Base-by-base conservation (phyloP, 2,113 vertebrate species). In the Crotalus horridus region DNA sequence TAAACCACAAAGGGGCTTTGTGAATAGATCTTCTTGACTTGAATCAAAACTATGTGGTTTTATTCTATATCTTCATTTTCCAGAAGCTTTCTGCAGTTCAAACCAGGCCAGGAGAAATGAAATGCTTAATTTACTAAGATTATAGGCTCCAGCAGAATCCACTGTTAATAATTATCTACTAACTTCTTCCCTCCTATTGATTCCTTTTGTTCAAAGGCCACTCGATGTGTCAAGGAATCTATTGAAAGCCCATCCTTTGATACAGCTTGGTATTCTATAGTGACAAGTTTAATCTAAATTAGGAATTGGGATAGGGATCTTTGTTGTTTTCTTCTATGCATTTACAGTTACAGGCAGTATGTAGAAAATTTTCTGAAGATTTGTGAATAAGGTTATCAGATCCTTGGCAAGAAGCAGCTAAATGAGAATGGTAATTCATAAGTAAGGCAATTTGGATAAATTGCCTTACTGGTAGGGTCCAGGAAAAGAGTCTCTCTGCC, bases 151-250 rank as follows among this genome's bases (percentile, higher is more conserved):
- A 86, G 85, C 54, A 43, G 51, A 91, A 55, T 56, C 69, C 12
- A 43, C n/a, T 58, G 81, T 58, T 91, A 55, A 48, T 91, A 86
- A 91, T 91, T 86, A n/a, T 7, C 54, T n/a, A 59, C 15, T 59
- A 86, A 86, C 81, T 48, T 91, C 33, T n/a, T 55, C 55, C 90
- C 53, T 86, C 23, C 39, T 86, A 59, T 86, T 33, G 74, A 59
- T 91, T 91, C 59, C 23, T 56, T 91, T 58, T 91, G 54, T 91
- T 51, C 85, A 61, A 91, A 61, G 17, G 56, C 64, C 87, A 87
- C 56, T 21, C 1, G 11, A 53, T 91, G 43, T 87, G 55, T n/a
- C 85, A 51, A 87, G 54, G 26, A 53, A 87, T 61, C 55, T 39
- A 11, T 33, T 64, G 43, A 87, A 51, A 87, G 20, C 17, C 29